phyloP scores from a whole-genome alignment of 1,140 invertebrate species.

The Dermatophagoides farinae region DNA sequence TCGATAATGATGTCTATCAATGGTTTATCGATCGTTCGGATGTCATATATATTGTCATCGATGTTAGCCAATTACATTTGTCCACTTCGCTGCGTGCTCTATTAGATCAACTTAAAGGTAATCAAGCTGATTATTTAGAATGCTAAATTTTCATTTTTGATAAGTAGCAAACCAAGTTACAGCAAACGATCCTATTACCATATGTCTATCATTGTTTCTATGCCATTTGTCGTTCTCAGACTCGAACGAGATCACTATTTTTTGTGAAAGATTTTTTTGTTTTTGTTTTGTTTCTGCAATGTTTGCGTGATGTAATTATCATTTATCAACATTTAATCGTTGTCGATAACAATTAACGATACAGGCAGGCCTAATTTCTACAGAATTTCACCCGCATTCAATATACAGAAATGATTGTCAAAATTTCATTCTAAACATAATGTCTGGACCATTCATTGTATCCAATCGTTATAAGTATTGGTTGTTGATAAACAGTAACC shows the following conservation, averaged over 20 bases:
- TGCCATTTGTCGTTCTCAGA: no score
- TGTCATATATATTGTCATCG: constrained; percentile 82
- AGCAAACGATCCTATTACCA: not conserved
- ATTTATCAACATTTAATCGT: not conserved
- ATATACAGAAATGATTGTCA: no score
- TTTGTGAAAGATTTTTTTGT: no score
- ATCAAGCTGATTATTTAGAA: not conserved
- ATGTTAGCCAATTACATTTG: constrained; percentile 80
- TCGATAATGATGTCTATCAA: constrained; percentile 65
- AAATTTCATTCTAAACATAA: no score
- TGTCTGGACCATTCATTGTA: no score
- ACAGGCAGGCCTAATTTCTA: no score
- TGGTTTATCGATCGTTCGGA: constrained; percentile 90
- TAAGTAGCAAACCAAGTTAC: not conserved
- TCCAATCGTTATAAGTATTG: no score
- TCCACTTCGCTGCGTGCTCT: constrained; percentile 60
- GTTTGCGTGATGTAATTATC: not conserved
- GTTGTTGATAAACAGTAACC: no score
- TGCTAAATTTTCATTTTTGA: not conserved
- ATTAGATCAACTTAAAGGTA: constrained; percentile 19
- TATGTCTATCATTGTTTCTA: no score
- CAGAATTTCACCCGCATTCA: no score
- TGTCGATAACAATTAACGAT: not conserved
- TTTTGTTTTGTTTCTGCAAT: no score
- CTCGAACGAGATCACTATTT: no score